Evolutionary conservation across 92 coral and sea anemone genomes (phyloP), one percentile per base, ranked within the genome.

Genomic region (Desmophyllum pertusum): DNA sequence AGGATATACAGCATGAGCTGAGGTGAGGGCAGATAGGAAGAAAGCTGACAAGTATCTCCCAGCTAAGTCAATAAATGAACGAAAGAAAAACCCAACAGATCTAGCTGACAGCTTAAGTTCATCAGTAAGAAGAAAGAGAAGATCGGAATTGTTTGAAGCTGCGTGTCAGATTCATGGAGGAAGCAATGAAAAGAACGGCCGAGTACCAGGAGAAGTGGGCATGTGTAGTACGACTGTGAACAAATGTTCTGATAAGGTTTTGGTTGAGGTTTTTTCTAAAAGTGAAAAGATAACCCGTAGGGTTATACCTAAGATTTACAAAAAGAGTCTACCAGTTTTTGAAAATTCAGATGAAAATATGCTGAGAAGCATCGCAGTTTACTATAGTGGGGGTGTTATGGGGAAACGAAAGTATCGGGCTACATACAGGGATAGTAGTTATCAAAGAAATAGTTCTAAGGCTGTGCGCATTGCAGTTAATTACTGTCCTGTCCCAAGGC

Each of bases 301-400:
- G 64, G 70, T 80, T 63, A 61, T 87, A 51, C 82, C 81, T 41
- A 76, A 57, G 33, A 18, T 81, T 57, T 72, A 80, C 77, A 67
- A 80, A 23, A 66, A 52, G 73, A 57, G 41, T 11, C 41, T 81
- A n/a, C 37, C 61, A 7, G 62, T 37, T 69, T 92, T 70, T 83
- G 93, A 89, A 43, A 59, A 46, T 5, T 89, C 89, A 13, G 70
- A 72, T 78, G 79, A 72, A 67, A 86, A 92, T 83, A 89, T 89
- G 88, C 55, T 82, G 50, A 67, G 95, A 36, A 91, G 92, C 77
- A 76, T 88, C 25, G 84, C 84, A 0, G 89, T 84, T 0, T 91
- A 91, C 72, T 91, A 88, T 61, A 88, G 84, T 91, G 83, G 89
- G 42, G 94, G 94, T 77, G 87, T 88, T 38, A 81, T 81, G 79